phyloP scores from a whole-genome alignment of 1,140 invertebrate genomes.

The Brachionus manjavacas region DNA sequence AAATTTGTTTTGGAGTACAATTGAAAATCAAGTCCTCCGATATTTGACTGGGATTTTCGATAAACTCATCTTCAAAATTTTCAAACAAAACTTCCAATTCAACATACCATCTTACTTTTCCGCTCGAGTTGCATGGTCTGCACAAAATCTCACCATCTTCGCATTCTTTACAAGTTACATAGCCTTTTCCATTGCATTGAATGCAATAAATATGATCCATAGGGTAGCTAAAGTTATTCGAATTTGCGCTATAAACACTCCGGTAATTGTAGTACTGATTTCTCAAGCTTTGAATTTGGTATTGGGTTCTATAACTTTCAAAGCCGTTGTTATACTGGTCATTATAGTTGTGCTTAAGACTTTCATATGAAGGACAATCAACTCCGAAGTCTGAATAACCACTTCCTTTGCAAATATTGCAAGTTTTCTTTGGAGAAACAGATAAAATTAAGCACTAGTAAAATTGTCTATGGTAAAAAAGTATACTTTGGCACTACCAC shows the following conservation, averaged over 20 bases:
- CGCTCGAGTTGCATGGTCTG: neutral
- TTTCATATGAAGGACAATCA: neutral
- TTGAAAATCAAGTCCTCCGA: neutral
- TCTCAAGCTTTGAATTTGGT: neutral
- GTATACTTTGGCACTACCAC: neutral
- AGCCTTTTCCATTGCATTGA: conserved; percentile 7
- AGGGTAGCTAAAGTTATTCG: neutral
- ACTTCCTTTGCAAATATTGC: conserved; percentile 9
- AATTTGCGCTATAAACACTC: neutral
- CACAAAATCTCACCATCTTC: conserved; percentile 15
- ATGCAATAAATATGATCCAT: conserved; percentile 35
- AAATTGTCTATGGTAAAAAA: neutral
- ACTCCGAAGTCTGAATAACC: neutral
- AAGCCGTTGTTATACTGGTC: neutral
- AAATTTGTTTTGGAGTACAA: neutral
- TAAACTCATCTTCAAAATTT: neutral
- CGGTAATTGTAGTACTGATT: conserved; percentile 10
- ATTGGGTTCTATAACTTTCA: conserved; percentile 1
- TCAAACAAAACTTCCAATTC: conserved; percentile 2
- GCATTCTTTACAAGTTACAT: neutral
- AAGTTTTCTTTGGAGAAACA: neutral
- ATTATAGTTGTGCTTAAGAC: neutral
- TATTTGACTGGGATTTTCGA: neutral
- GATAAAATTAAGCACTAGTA: neutral
- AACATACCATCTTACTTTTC: conserved; percentile 17